Evolutionary conservation across 2,797 vertebrate species (phyloP), one percentile per base, ranked within the genome.

Genomic region (Onychomys torridus): DNA sequence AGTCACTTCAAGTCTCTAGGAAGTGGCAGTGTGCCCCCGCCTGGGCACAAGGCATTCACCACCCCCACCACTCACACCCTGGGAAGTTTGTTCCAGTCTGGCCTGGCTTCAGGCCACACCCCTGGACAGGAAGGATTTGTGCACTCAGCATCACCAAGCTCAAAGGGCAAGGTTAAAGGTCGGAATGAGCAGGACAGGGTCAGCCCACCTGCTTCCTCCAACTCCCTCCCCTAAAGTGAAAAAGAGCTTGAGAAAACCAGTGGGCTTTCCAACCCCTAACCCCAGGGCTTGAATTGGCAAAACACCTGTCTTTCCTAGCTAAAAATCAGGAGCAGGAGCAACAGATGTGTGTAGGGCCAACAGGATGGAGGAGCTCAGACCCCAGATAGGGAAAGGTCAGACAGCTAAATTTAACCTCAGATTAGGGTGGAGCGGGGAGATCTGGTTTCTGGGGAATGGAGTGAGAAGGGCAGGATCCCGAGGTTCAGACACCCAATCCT

Each of bases 321-420:
- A 49, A 77, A 75, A 87, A 78, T n/a, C 65, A 67, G 71, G 71
- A 46, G 16, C 12, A 37, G 93, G 23, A 79, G 43, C 63, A 46
- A 87, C 82, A 91, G 75, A 32, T 92, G 55, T 40, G 82, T 52
- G 9, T n/a, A 16, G 19, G 46, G 59, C 10, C 17, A 25, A 55
- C 71, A 61, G 13, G 0, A 73, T 25, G 46, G 61, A 13, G 29
- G 73, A 55, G 88, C 77, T 67, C 49, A 43, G 93, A 94, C 87
- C 94, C 81, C 82, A 40, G 0, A 71, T 7, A 78, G 67, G 27
- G 32, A 98, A 98, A 99, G 98, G 98, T 98, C 98, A 98, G 94
- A 92, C 2, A 34, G 97, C 98, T 99, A 99, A 98, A 98, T 98
- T 98, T 99, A 98, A 97, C 97, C 57, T 29, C 88, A 55, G 85